Evolutionary conservation across 35 echinoderm and acorn worm genomes (phyloP).

Genomic region (Eucidaris tribuloides): DNA sequence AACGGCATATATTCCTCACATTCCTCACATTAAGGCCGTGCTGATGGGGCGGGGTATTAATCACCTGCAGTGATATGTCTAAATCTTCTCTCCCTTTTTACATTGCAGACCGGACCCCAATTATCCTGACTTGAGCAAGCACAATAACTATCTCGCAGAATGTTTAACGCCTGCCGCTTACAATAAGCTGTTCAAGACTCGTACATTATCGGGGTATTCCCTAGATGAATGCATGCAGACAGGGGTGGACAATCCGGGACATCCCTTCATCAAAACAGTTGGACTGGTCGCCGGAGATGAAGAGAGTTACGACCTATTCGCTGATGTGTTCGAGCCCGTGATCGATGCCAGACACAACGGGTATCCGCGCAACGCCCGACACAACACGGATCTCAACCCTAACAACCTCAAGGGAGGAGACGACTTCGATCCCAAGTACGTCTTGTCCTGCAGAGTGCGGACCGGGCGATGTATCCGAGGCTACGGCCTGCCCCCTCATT

Average conservation of each 20-base stretch:
- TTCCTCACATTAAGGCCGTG: too few relatives aligned
- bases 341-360: conserved; percentile 79
- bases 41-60: too few relatives aligned
- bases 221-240: conserved; percentile 94
- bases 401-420: conserved; percentile 72
- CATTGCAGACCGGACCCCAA: conserved; percentile 61
- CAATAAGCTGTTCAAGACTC: conserved; percentile 60
- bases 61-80: too few relatives aligned
- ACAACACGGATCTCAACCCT: conserved; percentile 79
- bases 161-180: conserved; percentile 83
- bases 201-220: conserved; percentile 65
- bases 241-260: conserved; percentile 94
- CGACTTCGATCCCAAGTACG: conserved; percentile 79
- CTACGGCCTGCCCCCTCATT: conserved; percentile 72
- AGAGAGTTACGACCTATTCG: conserved; percentile 79
- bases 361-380: conserved; percentile 61
- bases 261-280: conserved; percentile 90
- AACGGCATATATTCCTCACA: too few relatives aligned
- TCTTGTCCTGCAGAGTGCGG: conserved; percentile 84
- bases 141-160: conserved; percentile 88
- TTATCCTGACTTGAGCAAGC: conserved; percentile 78
- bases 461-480: conserved; percentile 85
- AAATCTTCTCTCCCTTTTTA: too few relatives aligned
- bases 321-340: conserved; percentile 86
- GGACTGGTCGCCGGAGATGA: conserved; percentile 96